phyloP scores from a whole-genome alignment of 2,113 vertebrate species.

The Peromyscus maniculatus region DNA sequence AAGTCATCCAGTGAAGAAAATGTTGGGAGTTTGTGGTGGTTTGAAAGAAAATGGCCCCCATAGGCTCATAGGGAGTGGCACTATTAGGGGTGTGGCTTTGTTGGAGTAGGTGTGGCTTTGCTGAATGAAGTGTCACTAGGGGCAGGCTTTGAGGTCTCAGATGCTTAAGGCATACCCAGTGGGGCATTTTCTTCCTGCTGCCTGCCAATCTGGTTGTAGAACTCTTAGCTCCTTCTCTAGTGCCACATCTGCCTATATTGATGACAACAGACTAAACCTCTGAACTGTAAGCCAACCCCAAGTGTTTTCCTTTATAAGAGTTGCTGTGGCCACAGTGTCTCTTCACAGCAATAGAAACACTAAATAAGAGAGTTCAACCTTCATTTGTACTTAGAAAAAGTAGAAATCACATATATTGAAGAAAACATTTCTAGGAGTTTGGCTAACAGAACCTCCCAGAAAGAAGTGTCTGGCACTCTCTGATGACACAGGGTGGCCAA shows the following conservation, averaged over 20 bases:
- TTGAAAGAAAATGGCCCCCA: not conserved
- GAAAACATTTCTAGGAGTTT: not conserved
- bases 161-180: not conserved
- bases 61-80: not conserved
- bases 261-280: not conserved
- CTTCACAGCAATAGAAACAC: not conserved
- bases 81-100: not conserved
- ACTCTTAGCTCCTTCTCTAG: not conserved
- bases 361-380: not conserved
- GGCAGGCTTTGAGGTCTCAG: not conserved
- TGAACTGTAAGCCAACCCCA: not conserved
- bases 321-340: not conserved
- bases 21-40: not conserved
- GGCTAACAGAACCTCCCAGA: not conserved
- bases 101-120: not conserved
- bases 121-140: not conserved
- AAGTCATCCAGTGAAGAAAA: not conserved
- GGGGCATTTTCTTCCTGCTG: not conserved
- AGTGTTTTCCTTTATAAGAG: not conserved
- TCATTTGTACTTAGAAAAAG: not conserved
- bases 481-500: not conserved
- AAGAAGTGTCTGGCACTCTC: not conserved
- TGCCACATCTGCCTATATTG: not conserved
- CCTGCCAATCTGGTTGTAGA: not conserved
- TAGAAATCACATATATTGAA: not conserved